These are phyloP conservation scores for Nemapogon koenigi DNA, from an alignment of 2,888 invertebrate genomes.

Conservation along the genomic window DNA sequence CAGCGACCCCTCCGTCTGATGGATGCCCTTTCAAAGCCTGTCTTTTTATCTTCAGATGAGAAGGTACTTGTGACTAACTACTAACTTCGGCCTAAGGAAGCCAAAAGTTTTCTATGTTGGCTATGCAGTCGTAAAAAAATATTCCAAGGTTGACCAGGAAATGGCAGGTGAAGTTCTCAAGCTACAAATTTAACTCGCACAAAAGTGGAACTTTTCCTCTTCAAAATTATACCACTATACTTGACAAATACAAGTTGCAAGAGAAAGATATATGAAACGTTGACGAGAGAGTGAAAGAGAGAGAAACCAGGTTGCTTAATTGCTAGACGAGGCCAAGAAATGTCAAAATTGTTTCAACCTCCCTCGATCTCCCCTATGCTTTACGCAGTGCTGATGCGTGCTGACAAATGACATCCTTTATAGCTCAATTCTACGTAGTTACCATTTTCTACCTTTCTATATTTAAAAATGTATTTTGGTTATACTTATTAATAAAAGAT, in stretches of 20 bases:
- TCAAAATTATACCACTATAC: slow-evolving; percentile 10
- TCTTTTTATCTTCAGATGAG: slow-evolving; percentile 9
- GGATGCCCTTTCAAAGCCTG: slow-evolving; percentile 15
- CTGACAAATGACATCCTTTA: too few species aligned
- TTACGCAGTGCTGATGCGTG: too few species aligned
- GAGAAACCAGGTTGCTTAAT: background rate
- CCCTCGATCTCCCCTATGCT: too few species aligned
- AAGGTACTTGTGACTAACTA: slow-evolving; percentile 15
- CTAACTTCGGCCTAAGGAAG: slow-evolving; percentile 13
- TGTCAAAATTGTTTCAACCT: too few species aligned
- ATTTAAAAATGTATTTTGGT: too few species aligned
- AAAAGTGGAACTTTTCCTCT: slow-evolving; percentile 9
- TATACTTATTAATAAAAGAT: too few species aligned
- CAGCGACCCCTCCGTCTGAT: slow-evolving; percentile 13
- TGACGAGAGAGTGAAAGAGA: background rate
- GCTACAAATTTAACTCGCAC: slow-evolving; percentile 14
- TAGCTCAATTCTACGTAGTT: too few species aligned
- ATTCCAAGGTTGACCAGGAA: slow-evolving; percentile 11
- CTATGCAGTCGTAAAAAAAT: slow-evolving; percentile 16
- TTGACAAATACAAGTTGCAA: background rate
- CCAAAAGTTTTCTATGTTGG: slow-evolving; percentile 16
- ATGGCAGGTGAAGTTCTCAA: slow-evolving; percentile 13
- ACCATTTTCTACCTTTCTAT: too few species aligned
- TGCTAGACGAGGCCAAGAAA: background rate
- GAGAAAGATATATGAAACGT: background rate